Percentiles rank a stretch among this genome's conserved stretches.
phyloP scores from a whole-genome alignment of 1,140 invertebrate genomes.

The Protaetia brevitarsis region DNA sequence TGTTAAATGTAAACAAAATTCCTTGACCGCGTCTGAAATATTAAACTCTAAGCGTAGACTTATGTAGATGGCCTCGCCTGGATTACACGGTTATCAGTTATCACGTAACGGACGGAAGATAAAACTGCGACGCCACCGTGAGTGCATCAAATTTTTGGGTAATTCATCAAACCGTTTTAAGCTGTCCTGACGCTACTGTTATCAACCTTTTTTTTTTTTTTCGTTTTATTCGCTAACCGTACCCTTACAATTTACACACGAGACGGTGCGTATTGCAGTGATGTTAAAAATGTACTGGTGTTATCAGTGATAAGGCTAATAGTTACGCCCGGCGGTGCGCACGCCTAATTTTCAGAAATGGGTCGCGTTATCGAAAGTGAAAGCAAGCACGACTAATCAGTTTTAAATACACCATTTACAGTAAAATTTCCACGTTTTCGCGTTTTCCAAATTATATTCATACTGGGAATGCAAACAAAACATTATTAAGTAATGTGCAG shows the following conservation, averaged over 20 bases:
- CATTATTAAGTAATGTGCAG: too few relatives aligned
- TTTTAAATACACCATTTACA: neutral
- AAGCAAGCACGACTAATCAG: neutral
- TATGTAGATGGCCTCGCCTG: neutral
- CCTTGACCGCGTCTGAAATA: neutral
- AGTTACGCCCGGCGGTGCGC: neutral
- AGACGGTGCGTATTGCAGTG: too few relatives aligned
- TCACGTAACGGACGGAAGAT: neutral
- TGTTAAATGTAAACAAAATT: conserved; percentile 16
- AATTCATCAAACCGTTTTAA: neutral
- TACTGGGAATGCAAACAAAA: too few relatives aligned
- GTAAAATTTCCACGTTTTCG: neutral
- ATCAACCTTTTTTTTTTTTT: too few relatives aligned
- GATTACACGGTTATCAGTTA: neutral
- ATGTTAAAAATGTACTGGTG: too few relatives aligned
- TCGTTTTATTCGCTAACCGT: too few relatives aligned
- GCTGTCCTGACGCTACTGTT: too few relatives aligned
- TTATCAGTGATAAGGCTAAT: neutral
- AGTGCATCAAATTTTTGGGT: neutral
- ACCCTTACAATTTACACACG: too few relatives aligned
- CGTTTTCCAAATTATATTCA: neutral
- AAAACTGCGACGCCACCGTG: neutral
- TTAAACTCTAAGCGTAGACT: neutral
- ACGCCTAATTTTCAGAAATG: neutral
- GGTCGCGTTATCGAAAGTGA: conserved; percentile 6